Conservation (phyloP, 2,113 vertebrate species). For the Erythrocercus mccallii region DNA sequence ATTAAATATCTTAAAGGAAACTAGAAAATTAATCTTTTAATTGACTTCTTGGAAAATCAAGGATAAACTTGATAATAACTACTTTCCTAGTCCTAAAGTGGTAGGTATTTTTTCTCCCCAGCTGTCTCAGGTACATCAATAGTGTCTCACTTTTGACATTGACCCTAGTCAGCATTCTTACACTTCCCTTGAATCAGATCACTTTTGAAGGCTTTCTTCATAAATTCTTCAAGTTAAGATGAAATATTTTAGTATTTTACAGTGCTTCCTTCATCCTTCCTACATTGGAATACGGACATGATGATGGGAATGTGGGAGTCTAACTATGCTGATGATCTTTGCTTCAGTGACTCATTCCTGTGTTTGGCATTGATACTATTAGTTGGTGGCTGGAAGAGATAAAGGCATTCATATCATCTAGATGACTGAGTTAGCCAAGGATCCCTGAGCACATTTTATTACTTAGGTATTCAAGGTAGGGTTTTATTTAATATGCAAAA, state of each 20-base stretch:
- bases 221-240: neutral
- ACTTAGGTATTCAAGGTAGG: neutral
- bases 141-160: neutral
- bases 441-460: neutral
- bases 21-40: neutral
- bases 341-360: neutral
- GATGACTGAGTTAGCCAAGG: neutral
- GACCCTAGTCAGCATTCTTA: neutral
- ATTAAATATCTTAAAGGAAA: neutral
- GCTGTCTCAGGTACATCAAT: neutral
- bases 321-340: neutral
- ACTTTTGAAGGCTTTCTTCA: neutral
- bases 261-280: neutral
- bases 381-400: neutral
- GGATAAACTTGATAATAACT: neutral
- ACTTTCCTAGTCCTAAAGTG: neutral
- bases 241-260: neutral
- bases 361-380: neutral
- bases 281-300: neutral
- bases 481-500: neutral
- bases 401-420: neutral
- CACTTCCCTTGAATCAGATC: neutral
- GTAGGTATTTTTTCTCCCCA: neutral
- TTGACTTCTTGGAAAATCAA: neutral
- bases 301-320: neutral